Base-by-base conservation (phyloP, 2,113 vertebrate species). In the Morone saxatilis region DNA sequence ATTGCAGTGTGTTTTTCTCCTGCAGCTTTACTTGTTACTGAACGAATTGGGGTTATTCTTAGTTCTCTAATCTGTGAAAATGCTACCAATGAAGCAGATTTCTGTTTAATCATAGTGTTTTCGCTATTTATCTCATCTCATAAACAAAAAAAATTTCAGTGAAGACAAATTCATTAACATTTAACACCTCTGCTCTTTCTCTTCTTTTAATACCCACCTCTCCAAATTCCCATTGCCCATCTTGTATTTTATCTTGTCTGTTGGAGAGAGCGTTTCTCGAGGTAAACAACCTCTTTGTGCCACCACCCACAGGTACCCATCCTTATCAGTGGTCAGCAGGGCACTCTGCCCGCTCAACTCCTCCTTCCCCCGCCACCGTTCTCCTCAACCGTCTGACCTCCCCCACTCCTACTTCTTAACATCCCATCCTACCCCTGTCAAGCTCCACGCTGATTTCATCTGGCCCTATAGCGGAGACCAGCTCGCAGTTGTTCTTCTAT, bases 381-480 rank as follows among this genome's bases (percentile, higher is more conserved):
- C 81, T 63, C 74, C 86, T 86, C 80, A 67, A 65, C 75, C 83
- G 38, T 14, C 59, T 68, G 87, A 88, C 86, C 84, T 66, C 77
- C 74, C 59, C 77, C 69, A 72, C 65, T 73, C 76, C 79, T 70
- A 81, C 77, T 76, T 56, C 78, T 81, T 68, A 71, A 83, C 84
- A 78, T 41, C 78, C 80, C 71, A 67, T 80, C 76, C 61, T 80
- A 50, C 74, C 60, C 51, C 68, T 84, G 85, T 85, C 82, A 67
- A 68, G 80, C 83, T 45, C 74, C 85, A 53, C 2, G 57, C 81
- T 83, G 86, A 91, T 91, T 88, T 80, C 68, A 88, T 93, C 83
- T 90, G 8, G 0, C 40, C 76, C 85, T 41, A 9, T 43, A 56
- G 82, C 83, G 62, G 70, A 87, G 85, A 80, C 63, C 50, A 60